phyloP scores from a whole-genome alignment of 2,797 vertebrate genomes.

The Loris lydekkerianus region DNA sequence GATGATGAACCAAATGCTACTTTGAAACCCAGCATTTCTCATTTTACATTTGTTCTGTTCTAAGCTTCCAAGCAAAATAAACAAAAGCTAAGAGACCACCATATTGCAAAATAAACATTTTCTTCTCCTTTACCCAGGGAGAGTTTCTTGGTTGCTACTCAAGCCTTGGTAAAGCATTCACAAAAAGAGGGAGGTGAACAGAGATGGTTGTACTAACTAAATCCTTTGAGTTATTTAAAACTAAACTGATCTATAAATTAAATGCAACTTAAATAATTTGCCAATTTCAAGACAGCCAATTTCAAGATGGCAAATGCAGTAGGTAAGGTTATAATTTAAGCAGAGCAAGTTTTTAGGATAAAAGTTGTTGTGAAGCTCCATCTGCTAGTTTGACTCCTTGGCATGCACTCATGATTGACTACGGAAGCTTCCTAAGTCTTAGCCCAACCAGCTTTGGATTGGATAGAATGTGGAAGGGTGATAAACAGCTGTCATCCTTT shows the following conservation, averaged over 20 bases:
- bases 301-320: not conserved
- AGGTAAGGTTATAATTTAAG: not conserved
- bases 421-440: not conserved
- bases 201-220: not conserved
- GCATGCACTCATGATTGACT: not conserved
- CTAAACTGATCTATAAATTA: not conserved
- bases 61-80: not conserved
- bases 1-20: not conserved
- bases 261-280: not conserved
- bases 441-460: not conserved
- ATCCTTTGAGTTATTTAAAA: conserved; percentile 31
- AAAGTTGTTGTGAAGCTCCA: not conserved
- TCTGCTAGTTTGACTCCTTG: not conserved
- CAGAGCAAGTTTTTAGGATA: not conserved
- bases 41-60: not conserved
- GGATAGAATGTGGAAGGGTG: not conserved
- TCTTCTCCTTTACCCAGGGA: not conserved
- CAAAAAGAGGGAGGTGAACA: not conserved
- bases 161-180: not conserved
- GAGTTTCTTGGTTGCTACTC: not conserved
- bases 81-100: not conserved
- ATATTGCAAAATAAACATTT: not conserved
- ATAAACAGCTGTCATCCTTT: not conserved
- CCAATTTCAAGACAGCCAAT: not conserved
- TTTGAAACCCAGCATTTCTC: not conserved